Evolutionary conservation across 2,797 vertebrate species (phyloP).

Genomic region (Nyctalus aviator): DNA sequence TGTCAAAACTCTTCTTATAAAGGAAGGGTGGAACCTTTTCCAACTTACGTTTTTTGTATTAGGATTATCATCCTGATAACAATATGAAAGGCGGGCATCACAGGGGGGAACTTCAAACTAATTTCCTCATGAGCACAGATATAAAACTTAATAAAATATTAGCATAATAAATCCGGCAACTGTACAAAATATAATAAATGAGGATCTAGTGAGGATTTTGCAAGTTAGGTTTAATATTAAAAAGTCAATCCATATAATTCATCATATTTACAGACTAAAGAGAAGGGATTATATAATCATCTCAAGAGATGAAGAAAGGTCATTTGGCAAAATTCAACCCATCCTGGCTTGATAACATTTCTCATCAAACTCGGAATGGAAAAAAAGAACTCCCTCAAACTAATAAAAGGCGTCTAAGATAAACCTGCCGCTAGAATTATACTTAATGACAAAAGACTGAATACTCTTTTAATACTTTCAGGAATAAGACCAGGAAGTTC

Average conservation of each 20-base stretch:
- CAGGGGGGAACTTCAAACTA: neutral
- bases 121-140: neutral
- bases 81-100: neutral
- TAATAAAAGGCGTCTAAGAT: neutral
- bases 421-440: neutral
- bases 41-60: neutral
- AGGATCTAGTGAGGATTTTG: neutral
- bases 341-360: neutral
- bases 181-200: constrained; percentile 12
- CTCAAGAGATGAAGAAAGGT: neutral
- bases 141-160: constrained; percentile 21
- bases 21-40: neutral
- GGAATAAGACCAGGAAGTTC: neutral
- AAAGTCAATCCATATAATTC: neutral
- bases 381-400: neutral
- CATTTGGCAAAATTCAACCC: neutral
- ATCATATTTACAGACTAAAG: neutral
- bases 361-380: neutral
- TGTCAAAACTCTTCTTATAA: neutral
- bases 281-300: neutral
- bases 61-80: neutral
- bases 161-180: neutral
- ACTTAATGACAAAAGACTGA: neutral
- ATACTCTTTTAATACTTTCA: neutral
- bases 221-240: neutral